Evolutionary conservation across 1,140 invertebrate genomes (phyloP), one percentile per base, ranked within the genome.

Genomic region (Micrasema longulum): DNA sequence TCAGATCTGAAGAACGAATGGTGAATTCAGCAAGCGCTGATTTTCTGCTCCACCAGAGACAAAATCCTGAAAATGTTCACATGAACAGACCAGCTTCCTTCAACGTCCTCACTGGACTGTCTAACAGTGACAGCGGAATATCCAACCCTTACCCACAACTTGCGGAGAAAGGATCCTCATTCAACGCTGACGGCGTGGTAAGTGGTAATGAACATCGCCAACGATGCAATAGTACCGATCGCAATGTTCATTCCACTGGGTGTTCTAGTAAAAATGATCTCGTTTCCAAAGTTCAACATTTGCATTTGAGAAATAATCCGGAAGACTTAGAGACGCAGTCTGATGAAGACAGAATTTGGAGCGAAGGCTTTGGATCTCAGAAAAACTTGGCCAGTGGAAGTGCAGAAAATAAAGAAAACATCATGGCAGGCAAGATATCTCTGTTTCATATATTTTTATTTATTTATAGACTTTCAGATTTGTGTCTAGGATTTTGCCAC

Each of bases 71-170:
- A 75, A 6, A 45, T 72, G 23, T 14, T 73, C 20, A 76, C 69
- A 73, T 75, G 78, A 53, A 66, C 4, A 79, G 77, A 68, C 74
- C 76, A 22, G 72, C 78, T 66, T 79, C 82, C 52, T 82, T 79
- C 64, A 83, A 84, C 75, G 66, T 85, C 38, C 81, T 84, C 75
- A 71, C 77, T 69, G 76, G 77, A 45, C 76, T 77, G 31, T 71
- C 76, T 70, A 79, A 80, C 41, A 74, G 75, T 43, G 76, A 74
- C 12, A 60, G 53, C 55, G 45, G 43, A 9, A 43, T 41, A 11
- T 55, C 6, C 45, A 69, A 55, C 60, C 20, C 20, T n/a, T 60
- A 38, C n/a, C n/a, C n/a, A n/a, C n/a, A n/a, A n/a, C n/a, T n/a
- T n/a, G n/a, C n/a, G n/a, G n/a, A n/a, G n/a, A n/a, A n/a, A n/a